These are phyloP conservation scores for Dasysyrphus tricinctus DNA, from an alignment of 2,888 invertebrate species.

Conservation along the genomic window DNA sequence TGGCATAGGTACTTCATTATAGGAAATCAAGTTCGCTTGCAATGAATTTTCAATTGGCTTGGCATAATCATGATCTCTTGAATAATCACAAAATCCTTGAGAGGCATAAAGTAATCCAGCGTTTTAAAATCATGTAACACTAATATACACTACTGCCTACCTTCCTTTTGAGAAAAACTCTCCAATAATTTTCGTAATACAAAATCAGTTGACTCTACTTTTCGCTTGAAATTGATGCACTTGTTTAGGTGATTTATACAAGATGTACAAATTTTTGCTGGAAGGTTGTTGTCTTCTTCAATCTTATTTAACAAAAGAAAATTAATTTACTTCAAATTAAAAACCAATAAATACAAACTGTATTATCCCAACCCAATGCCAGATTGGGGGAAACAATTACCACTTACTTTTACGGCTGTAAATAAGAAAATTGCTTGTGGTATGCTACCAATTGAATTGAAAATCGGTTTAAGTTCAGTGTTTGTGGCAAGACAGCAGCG, in stretches of 20 bases:
- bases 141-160: background rate
- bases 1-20: background rate
- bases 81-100: background rate
- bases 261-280: conserved; percentile 24
- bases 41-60: background rate
- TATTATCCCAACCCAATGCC: too few species aligned
- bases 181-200: background rate
- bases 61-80: conserved; percentile 10
- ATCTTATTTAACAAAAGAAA: background rate
- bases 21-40: background rate
- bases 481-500: conserved; percentile 51
- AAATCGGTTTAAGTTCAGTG: conserved; percentile 43
- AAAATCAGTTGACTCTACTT: conserved; percentile 34
- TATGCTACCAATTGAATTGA: conserved; percentile 49
- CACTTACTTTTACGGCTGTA: conserved; percentile 49
- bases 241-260: conserved; percentile 41
- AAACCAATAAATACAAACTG: too few species aligned
- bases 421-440: conserved; percentile 44
- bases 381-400: background rate
- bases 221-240: conserved; percentile 29
- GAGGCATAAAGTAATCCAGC: background rate
- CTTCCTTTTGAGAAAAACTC: background rate
- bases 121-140: background rate
- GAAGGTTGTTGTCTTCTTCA: conserved; percentile 26
- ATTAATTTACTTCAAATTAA: background rate